Conservation (phyloP, 2,888 invertebrate species). For the Cynaeus angustus region DNA sequence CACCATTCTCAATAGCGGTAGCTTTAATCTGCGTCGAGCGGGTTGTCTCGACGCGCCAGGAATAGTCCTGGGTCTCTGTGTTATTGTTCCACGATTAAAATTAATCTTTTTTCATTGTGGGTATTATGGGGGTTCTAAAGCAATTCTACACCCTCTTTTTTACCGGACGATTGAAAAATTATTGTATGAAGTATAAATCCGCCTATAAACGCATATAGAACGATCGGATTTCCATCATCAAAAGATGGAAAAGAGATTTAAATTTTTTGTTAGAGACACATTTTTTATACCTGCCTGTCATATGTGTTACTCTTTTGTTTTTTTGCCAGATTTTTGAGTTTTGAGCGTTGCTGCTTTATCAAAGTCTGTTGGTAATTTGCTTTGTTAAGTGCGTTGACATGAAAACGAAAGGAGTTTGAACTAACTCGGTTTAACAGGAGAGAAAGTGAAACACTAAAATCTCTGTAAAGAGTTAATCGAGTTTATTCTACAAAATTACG, state of each 20-base stretch:
- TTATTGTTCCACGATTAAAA: conserved; percentile 42
- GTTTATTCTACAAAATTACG: too few relatives aligned
- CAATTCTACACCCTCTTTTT: not conserved
- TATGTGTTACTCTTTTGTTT: too few relatives aligned
- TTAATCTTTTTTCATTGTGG: conserved; percentile 31
- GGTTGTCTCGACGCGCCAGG: conserved; percentile 18
- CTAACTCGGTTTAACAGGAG: too few relatives aligned
- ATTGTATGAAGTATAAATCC: conserved; percentile 3
- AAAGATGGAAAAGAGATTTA: not conserved
- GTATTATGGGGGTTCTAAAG: conserved; percentile 18
- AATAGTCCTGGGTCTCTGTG: conserved; percentile 24
- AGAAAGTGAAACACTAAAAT: too few relatives aligned
- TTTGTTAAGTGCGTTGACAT: too few relatives aligned
- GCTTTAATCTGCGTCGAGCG: conserved; percentile 37
- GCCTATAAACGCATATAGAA: not conserved
- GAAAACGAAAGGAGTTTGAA: too few relatives aligned
- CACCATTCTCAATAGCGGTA: conserved; percentile 23
- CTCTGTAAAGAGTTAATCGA: too few relatives aligned
- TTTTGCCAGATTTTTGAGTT: too few relatives aligned
- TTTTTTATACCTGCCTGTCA: too few relatives aligned
- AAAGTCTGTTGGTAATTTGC: too few relatives aligned
- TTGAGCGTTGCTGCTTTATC: too few relatives aligned
- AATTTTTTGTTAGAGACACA: too few relatives aligned
- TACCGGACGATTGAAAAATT: conserved; percentile 14
- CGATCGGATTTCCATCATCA: not conserved